Evolutionary conservation across 2,113 vertebrate genomes (phyloP), one percentile per base, ranked within the genome.

Genomic region (Bufo gargarizans): DNA sequence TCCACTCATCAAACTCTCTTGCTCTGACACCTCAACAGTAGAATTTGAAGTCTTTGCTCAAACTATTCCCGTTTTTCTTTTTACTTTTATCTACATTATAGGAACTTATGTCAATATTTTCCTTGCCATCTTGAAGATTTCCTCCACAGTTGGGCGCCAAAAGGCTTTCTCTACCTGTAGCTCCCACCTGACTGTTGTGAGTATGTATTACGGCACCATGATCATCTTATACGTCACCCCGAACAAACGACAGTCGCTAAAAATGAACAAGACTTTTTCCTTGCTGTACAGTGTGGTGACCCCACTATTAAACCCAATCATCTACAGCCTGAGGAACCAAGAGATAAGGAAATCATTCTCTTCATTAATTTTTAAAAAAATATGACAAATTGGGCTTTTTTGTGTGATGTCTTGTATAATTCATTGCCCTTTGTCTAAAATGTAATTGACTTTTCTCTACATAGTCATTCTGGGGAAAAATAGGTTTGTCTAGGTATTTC

Each of bases 131-230:
- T 61, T 91, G 78, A 90, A 59, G 33, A 91, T 93, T 13, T 76
- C 6, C 6, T 91, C 88, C 0, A 47, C 86, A 14, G 71, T 86
- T 0, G 90, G 90, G 17, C 88, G 90, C 14, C 82, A 43, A 78
- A 93, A 92, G 87, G 90, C 89, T 0, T 89, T 91, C 69, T 93
- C 91, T 3, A 92, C 91, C 5, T 93, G 90, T 20, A 91, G 90
- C 11, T 91, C 92, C 19, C 91, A 93, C 83, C 90, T 92, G 14
- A 59, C 77, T 1, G 87, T 91, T 0, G 86, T 92, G 14, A 78
- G 92, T 2, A 86, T 90, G 77, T 90, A 91, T n/a, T 91, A 90
- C 1, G 90, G 91, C 11, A 90, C 91, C 0, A 83, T 90, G 0
- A 86, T 92, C 50, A 83, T 88, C 20, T 84, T 92, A 58, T 92